These are phyloP conservation scores for Tragelaphus buxtoni DNA, from an alignment of 2,113 vertebrate species.

Conservation along the genomic window DNA sequence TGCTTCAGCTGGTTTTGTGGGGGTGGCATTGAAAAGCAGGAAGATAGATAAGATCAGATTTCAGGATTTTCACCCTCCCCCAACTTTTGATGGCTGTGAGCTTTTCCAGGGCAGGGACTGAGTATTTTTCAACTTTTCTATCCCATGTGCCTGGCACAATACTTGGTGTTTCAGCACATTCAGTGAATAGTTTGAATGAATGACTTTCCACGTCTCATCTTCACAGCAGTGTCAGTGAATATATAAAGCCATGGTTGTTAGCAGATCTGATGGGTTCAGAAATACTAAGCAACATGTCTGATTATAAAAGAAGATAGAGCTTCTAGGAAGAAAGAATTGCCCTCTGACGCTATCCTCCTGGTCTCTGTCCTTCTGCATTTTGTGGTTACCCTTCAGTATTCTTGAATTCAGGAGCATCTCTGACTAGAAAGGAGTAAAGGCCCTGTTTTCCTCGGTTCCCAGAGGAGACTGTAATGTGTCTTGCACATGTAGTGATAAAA, in stretches of 20 bases:
- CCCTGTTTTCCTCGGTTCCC: not conserved
- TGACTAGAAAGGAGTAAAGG: not conserved
- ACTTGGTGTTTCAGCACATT: not conserved
- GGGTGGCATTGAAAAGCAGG: slow-evolving; percentile 51
- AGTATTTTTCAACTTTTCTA: not conserved
- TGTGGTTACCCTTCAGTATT: not conserved
- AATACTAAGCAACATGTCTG: not conserved
- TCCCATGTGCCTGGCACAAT: accelerated
- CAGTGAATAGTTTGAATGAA: not conserved
- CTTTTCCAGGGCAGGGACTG: not conserved
- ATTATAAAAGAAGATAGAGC: not conserved
- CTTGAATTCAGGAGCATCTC: not conserved
- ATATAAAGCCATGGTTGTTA: not conserved
- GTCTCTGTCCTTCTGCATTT: not conserved
- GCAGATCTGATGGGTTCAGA: not conserved
- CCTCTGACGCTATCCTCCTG: not conserved
- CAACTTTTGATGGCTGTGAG: not conserved
- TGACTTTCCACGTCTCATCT: not conserved
- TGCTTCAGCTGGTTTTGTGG: not conserved
- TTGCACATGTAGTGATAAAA: no score
- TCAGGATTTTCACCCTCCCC: slow-evolving; percentile 4
- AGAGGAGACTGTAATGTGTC: no score
- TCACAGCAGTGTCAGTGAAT: not conserved
- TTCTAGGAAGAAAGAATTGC: not conserved
- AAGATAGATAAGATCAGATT: slow-evolving; percentile 23